Evolutionary conservation across 2,888 invertebrate species (phyloP).

Genomic region (Agrotis puta): DNA sequence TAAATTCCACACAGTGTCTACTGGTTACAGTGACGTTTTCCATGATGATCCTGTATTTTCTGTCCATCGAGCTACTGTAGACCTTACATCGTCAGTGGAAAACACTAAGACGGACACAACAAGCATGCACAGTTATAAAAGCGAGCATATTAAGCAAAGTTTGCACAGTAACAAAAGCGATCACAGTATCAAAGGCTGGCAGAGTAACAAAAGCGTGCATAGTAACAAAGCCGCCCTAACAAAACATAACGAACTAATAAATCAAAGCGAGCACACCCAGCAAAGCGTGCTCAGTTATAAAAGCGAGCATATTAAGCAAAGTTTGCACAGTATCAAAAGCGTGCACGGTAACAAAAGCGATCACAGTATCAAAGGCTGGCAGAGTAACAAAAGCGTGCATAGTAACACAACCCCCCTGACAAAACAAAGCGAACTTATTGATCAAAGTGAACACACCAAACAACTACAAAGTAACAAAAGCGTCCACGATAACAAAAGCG

Average conservation of each 20-base stretch:
- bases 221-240: constrained; percentile 18
- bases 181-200: background rate
- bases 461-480: background rate
- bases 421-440: background rate
- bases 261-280: background rate
- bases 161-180: background rate
- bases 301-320: too few species aligned
- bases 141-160: background rate
- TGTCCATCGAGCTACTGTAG: constrained; percentile 74
- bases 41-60: constrained; percentile 72
- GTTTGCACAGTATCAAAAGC: background rate
- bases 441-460: background rate
- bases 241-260: constrained; percentile 2
- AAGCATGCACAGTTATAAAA: constrained; percentile 12
- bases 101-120: constrained; percentile 51
- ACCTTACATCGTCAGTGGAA: constrained; percentile 71
- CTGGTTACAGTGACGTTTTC: constrained; percentile 74
- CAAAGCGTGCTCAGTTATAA: background rate
- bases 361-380: background rate
- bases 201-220: background rate
- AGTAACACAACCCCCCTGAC: background rate
- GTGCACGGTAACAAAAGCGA: background rate
- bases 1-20: constrained; percentile 81
- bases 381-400: background rate
- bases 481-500: background rate